Evolutionary conservation across 2,888 invertebrate species (phyloP), one percentile per base, ranked within the genome.

Genomic region (Anarsia innoxiella): DNA sequence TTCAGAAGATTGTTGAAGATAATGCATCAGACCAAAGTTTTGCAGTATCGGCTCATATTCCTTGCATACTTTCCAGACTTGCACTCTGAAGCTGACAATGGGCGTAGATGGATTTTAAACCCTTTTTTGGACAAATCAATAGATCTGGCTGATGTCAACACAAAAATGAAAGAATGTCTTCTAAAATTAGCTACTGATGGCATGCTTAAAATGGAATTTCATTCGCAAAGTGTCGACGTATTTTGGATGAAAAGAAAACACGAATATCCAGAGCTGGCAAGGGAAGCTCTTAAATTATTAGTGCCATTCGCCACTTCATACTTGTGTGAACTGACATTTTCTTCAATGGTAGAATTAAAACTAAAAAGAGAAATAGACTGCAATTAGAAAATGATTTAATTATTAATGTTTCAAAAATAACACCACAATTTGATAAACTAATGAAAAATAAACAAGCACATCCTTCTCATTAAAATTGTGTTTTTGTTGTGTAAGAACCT

Each of bases 241-340:
- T 52, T 52, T 44, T 59, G 51, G 54, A 51, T 54, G 39, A 56
- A 52, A 45, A 47, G n/a, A n/a, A n/a, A n/a, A 54, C 39, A 42
- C 12, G 46, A 49, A 51, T 53, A 56, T 48, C 44, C 48, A 44
- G 43, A 26, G 26, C n/a, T n/a, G n/a, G n/a, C n/a, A n/a, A n/a
- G n/a, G n/a, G n/a, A n/a, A n/a, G n/a, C n/a, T n/a, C n/a, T n/a
- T n/a, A n/a, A n/a, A n/a, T n/a, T n/a, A n/a, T n/a, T n/a, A n/a
- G n/a, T n/a, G n/a, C n/a, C n/a, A n/a, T n/a, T n/a, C n/a, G n/a
- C n/a, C n/a, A n/a, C n/a, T n/a, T n/a, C n/a, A n/a, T n/a, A n/a
- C n/a, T n/a, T n/a, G n/a, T n/a, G n/a, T n/a, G n/a, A n/a, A n/a
- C n/a, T n/a, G n/a, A n/a, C n/a, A n/a, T n/a, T n/a, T n/a, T n/a